phyloP scores from a whole-genome alignment of 1,140 invertebrate genomes.

The Chrysoperla carnea region DNA sequence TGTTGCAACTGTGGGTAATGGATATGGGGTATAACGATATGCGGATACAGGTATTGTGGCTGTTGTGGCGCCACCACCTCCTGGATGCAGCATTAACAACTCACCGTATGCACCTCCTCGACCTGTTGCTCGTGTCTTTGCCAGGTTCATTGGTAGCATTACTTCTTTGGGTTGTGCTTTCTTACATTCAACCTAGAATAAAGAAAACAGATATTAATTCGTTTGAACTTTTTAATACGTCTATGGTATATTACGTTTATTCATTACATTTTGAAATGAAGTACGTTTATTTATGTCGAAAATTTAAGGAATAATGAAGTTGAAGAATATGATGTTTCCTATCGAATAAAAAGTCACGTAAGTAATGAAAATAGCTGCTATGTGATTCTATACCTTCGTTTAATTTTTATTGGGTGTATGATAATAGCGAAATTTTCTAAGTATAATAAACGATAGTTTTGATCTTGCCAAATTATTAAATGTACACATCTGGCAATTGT shows the following conservation, averaged over 20 bases:
- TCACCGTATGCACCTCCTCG: constrained; percentile 81
- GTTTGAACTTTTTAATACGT: neutral
- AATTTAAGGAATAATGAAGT: too few species aligned
- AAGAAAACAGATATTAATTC: constrained; percentile 11
- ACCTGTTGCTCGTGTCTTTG: constrained; percentile 80
- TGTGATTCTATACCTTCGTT: too few species aligned
- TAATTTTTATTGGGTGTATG: too few species aligned
- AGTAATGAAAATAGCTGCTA: too few species aligned
- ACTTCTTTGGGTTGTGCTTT: constrained; percentile 99
- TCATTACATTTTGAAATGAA: too few species aligned
- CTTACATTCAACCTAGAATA: constrained; percentile 93
- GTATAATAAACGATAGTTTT: too few species aligned
- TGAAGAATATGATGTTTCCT: too few species aligned
- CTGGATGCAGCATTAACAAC: constrained; percentile 69
- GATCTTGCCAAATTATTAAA: too few species aligned
- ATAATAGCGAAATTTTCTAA: too few species aligned
- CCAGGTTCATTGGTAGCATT: constrained; percentile 88
- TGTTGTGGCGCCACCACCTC: constrained; percentile 20
- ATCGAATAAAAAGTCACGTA: too few species aligned
- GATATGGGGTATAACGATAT: constrained; percentile 45
- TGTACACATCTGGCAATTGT: too few species aligned
- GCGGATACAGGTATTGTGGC: constrained; percentile 31
- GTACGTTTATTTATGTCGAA: too few species aligned
- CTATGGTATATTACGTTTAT: neutral
- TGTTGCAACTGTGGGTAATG: constrained; percentile 29